These are phyloP conservation scores for Passerculus sandwichensis DNA, from an alignment of 2,797 vertebrate genomes.

Conservation along the genomic window DNA sequence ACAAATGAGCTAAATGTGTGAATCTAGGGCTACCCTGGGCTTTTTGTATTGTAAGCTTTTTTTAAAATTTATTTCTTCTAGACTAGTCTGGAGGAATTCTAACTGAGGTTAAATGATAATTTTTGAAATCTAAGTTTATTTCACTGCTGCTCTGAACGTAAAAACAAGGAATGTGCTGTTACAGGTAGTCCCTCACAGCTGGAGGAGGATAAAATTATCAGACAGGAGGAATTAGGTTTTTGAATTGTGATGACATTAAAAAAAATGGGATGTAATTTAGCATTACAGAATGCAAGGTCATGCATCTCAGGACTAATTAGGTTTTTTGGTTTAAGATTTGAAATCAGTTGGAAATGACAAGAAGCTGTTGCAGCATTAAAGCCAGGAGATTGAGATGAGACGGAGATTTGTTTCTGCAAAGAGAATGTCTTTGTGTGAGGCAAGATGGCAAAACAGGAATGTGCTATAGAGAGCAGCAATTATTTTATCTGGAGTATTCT, in stretches of 20 bases:
- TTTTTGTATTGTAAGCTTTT: neutral
- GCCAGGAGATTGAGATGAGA: neutral
- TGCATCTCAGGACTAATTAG: neutral
- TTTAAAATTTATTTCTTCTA: neutral
- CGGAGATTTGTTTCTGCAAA: neutral
- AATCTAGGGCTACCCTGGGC: neutral
- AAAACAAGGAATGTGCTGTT: neutral
- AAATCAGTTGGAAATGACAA: constrained; percentile 1
- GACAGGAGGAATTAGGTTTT: neutral
- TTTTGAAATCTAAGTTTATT: neutral
- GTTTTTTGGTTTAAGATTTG: neutral
- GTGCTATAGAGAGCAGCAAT: neutral
- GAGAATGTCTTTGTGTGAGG: neutral
- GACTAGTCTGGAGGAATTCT: neutral
- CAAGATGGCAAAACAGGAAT: neutral
- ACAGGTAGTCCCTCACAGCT: neutral
- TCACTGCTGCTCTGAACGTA: neutral
- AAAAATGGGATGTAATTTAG: neutral
- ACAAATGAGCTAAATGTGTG: neutral
- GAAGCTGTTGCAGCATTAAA: neutral
- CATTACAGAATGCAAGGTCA: neutral
- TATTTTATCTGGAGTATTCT: neutral
- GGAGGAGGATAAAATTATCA: neutral
- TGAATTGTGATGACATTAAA: neutral
- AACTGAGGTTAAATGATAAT: neutral